Evolutionary conservation across 2,797 vertebrate genomes (phyloP), one percentile per base, ranked within the genome.

Genomic region (Neostethus bicornis): DNA sequence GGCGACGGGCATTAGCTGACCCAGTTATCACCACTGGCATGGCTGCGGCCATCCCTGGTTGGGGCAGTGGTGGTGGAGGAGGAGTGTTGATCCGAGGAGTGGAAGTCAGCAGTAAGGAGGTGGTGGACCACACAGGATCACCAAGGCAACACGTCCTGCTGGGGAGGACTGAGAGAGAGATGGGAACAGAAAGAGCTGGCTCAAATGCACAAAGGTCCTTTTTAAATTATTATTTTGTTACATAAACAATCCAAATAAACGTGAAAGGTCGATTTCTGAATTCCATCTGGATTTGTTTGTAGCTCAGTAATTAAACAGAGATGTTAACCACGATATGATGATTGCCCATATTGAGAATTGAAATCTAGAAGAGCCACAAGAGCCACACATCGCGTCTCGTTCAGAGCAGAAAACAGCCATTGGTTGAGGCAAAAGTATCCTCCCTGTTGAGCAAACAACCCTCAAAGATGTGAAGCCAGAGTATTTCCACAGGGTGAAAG

Each of bases 61-160:
- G 90, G 89, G 74, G 66, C 0, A 55, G 70, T 2, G 67, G 61
- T 47, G 75, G 85, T 57, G 61, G 84, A 3, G 72, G 68, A 24
- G 75, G 92, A 0, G 94, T 96, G 58, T 73, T 93, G 47, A 96
- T 97, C 62, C 84, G 94, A 47, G 95, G 95, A 1, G 92, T 97
- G 70, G 95, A 97, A 75, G 95, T 96, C 77, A 96, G 94, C 91
- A 97, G 95, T 73, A 95, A 94, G 5, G 95, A 96, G 79, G 92
- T 96, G 57, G 94, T 92, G 25, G 95, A 97, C 71, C 91, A 95
- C 70, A 95, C 94, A 0, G 94, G 94, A 72, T 93, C 94, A 0
- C 93, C 94, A 0, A 90, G 93, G 51, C 93, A 95, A 73, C 95
- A 96, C 0, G 95, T 96, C 46, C 90, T 96, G 51, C 88, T 95